Evolutionary conservation across 2,113 vertebrate genomes (phyloP), one percentile per base, ranked within the genome.

Genomic region (Cyprinus carpio): DNA sequence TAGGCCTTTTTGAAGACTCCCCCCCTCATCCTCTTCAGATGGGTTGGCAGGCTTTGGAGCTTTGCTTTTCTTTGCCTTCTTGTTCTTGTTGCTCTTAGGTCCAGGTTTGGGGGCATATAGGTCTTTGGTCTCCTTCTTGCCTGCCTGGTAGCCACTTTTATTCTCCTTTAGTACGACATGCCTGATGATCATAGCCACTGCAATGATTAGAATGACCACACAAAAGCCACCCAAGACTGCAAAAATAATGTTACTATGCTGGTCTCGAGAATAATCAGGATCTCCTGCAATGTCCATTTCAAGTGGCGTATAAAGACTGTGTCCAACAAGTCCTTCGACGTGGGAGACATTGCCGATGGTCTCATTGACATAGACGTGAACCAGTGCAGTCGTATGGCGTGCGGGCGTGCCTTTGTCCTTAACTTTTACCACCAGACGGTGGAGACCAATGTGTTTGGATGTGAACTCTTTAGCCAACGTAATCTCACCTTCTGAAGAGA

Each of bases 111-210:
- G 97, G 0, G 98, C 95, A 0, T 98, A 99, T 15, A 99, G 92
- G 87, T 99, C 98, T 90, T 99, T 99, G 80, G 96, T 98, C 89
- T 99, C 98, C 90, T 99, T 99, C 91, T 99, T 99, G 13, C 98
- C 98, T 0, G 98, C 97, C 88, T 99, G 98, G 90, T 99, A 99
- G 80, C 98, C 98, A 0, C 98, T 99, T 92, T 99, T 99, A 71
- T 97, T 95, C 87, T 98, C 97, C 23, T 97, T 97, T 88, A 98
- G 96, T 78, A 98, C 92, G 58, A 96, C 96, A 85, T 98, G 97
- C 40, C 97, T 94, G 87, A 98, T 95, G 1, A 99, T 92, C 13
- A 99, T 94, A 0, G 98, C 98, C 4, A 96, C 92, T 34, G 97
- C 96, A 0, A 99, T 99, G 86, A 98, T 95, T 84, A 99, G 89